These are phyloP conservation scores for Jaculus jaculus DNA, from an alignment of 2,113 vertebrate species.

Conservation along the genomic window DNA sequence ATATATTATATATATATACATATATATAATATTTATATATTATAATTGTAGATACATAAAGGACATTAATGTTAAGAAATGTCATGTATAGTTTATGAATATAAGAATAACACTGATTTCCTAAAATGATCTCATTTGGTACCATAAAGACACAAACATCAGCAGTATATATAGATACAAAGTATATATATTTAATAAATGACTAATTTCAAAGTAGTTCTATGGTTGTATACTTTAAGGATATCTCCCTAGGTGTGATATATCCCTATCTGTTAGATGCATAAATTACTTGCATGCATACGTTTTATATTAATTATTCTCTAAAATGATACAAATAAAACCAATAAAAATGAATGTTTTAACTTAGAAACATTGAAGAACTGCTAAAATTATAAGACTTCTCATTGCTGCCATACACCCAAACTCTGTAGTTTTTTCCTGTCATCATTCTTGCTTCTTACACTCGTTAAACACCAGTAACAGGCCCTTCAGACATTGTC, in stretches of 20 bases:
- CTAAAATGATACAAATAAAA: neutral
- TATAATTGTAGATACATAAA: constrained; percentile 1
- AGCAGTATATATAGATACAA: neutral
- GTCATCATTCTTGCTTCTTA: neutral
- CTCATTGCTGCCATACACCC: neutral
- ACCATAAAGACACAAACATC: neutral
- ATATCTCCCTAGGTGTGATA: neutral
- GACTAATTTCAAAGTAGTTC: neutral
- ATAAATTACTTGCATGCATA: neutral
- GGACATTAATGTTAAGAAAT: neutral
- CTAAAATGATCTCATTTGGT: neutral
- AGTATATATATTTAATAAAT: neutral
- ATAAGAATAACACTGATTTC: neutral
- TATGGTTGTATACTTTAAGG: neutral
- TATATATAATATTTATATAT: too few species aligned
- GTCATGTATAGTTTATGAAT: neutral
- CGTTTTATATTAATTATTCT: constrained; percentile 2
- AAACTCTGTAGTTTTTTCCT: neutral
- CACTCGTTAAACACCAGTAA: neutral
- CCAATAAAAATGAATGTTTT: neutral
- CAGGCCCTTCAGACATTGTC: neutral
- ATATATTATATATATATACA: too few species aligned
- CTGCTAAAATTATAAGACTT: neutral
- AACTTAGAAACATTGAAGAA: neutral
- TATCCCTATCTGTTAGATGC: neutral